Evolutionary conservation across 2,888 invertebrate species (phyloP), one percentile per base, ranked within the genome.

Genomic region (Timema cristinae): DNA sequence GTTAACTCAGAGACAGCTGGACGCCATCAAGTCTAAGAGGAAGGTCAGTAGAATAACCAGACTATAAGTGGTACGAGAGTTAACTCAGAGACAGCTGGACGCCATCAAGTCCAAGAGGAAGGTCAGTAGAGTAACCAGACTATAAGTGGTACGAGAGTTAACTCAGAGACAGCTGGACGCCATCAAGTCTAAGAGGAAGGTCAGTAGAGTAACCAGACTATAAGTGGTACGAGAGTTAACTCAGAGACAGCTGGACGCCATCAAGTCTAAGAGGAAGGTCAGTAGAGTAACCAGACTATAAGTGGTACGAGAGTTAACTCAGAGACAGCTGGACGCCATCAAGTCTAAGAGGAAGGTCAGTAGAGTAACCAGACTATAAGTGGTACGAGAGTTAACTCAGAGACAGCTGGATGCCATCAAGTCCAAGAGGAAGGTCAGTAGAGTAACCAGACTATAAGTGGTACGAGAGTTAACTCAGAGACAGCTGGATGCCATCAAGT

Each of bases 251-350:
- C 79, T 81, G 54, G 84, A 85, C 73, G 79, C 83, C 51, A 82
- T 86, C 71, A 81, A 82, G 73, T 83, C 85, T 13, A 87, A 87
- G 77, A 80, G 84, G 78, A 85, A 84, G 82, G 86, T 86, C 75
- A 79, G 77, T 32, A 32, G 32, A 32, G 32, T 32, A 32, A 32
- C 32, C 32, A 32, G 32, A 32, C 32, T 32, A 32, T 32, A 32
- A 4, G 32, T 32, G 32, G 32, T 32, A n/a, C n/a, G 86, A 0
- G 86, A 86, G 76, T 81, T 83, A 67, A 84, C 85, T 5, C 82
- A 84, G 52, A 79, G 83, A 48, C 86, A 86, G 74, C 79, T 81
- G 54, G 84, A 85, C 73, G 79, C 83, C 51, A 82, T 86, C 71
- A 81, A 82, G 73, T 83, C 85, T 13, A 87, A 87, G 77, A 80